Conservation (phyloP, 2,888 invertebrate genomes). For the Leucophora obtusa region DNA sequence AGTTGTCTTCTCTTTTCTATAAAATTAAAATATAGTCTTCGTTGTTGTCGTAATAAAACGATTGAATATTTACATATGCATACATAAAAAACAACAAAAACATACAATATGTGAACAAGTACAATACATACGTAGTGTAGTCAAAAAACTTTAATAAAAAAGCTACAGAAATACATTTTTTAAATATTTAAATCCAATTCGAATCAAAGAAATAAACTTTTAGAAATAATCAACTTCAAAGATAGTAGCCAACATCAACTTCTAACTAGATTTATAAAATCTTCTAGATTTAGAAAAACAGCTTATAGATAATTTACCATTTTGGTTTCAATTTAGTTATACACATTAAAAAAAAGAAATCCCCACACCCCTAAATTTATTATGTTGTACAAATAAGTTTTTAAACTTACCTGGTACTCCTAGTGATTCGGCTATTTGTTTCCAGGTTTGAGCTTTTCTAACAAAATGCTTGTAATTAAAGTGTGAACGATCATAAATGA, state of each 20-base stretch:
- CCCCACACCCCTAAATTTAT: background rate
- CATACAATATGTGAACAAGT: no score
- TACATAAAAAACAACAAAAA: background rate
- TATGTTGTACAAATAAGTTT: background rate
- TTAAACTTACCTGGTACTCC: constrained; percentile 73
- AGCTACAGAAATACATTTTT: background rate
- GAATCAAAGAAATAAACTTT: no score
- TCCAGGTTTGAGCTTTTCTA: constrained; percentile 76
- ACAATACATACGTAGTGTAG: no score
- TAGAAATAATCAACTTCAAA: no score
- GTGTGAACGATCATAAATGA: constrained; percentile 75
- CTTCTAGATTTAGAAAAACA: background rate
- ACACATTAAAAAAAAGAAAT: background rate
- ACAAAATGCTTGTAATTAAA: constrained; percentile 76
- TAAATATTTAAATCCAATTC: no score
- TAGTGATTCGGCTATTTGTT: constrained; percentile 75
- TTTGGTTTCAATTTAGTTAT: background rate
- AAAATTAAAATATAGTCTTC: constrained; percentile 35
- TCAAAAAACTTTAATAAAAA: background rate
- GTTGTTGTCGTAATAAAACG: constrained; percentile 43
- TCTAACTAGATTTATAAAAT: no score
- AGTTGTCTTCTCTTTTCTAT: constrained; percentile 27
- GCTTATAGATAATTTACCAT: background rate
- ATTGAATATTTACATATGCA: constrained; percentile 40
- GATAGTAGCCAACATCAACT: no score